Evolutionary conservation across 2,797 vertebrate species (phyloP).

Genomic region (Manis crassicaudata): DNA sequence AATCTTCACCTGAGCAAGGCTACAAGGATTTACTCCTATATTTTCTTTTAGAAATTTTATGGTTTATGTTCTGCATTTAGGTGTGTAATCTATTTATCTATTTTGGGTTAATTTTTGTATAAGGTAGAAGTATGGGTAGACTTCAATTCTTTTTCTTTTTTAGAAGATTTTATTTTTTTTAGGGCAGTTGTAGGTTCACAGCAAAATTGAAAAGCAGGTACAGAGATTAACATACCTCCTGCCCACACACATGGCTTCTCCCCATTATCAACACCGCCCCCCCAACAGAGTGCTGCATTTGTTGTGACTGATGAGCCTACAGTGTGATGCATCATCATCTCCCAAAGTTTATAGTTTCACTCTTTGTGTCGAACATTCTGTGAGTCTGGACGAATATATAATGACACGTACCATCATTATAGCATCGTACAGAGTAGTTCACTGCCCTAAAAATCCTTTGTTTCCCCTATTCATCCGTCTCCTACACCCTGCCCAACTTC

Average conservation of each 20-base stretch:
- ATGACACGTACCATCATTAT: too few relatives aligned
- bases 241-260: too few relatives aligned
- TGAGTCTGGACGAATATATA: too few relatives aligned
- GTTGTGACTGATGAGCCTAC: not conserved
- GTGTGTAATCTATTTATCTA: not conserved
- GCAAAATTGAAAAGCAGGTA: not conserved
- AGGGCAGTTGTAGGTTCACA: not conserved
- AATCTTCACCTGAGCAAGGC: not conserved
- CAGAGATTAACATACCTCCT: not conserved
- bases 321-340: not conserved
- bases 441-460: not conserved
- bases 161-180: not conserved
- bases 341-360: not conserved
- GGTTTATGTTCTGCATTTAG: not conserved
- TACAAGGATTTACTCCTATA: not conserved
- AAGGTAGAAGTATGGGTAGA: not conserved
- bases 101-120: not conserved
- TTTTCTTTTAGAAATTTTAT: not conserved
- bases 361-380: too few relatives aligned
- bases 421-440: too few relatives aligned
- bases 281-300: not conserved
- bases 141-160: not conserved
- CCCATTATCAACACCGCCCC: not conserved
- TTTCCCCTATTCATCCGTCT: not conserved
- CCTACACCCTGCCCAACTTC: not conserved